A percentile compares a stretch with the other conserved stretches of the same genome.
Evolutionary conservation across 2,888 invertebrate genomes (phyloP).

Genomic region (Lochmaea crataegi): DNA sequence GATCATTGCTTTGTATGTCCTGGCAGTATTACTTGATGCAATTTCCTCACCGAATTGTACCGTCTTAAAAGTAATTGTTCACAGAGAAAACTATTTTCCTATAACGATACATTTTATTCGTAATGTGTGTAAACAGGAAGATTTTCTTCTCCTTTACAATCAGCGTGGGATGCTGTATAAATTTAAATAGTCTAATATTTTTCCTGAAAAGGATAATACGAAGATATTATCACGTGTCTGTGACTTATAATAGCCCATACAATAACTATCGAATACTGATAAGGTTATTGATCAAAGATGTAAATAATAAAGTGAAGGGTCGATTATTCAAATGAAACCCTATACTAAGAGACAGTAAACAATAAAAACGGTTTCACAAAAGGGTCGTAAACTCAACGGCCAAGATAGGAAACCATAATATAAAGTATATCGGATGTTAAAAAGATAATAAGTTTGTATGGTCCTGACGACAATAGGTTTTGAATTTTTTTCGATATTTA

Average conservation of each 20-base stretch:
- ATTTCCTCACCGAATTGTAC: constrained; percentile 5
- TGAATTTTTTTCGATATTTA: constrained; percentile 1
- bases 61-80: constrained; percentile 13
- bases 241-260: constrained; percentile 57
- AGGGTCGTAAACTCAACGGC: constrained; percentile 53
- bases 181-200: neutral
- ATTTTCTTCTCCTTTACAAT: no score
- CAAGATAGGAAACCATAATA: constrained; percentile 39
- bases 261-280: constrained; percentile 55
- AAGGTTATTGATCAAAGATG: constrained; percentile 59
- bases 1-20: constrained; percentile 29
- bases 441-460: constrained; percentile 29
- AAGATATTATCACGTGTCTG: constrained; percentile 55
- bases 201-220: constrained; percentile 50
- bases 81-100: neutral
- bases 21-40: constrained; percentile 15
- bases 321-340: constrained; percentile 59
- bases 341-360: constrained; percentile 53
- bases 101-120: no score
- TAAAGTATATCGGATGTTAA: constrained; percentile 35
- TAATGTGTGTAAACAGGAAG: no score
- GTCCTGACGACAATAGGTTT: constrained; percentile 7
- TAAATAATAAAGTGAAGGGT: constrained; percentile 58
- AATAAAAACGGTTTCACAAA: constrained; percentile 56
- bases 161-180: neutral